Conservation (phyloP, 2,888 invertebrate genomes). For the Esperia sulphurella region DNA sequence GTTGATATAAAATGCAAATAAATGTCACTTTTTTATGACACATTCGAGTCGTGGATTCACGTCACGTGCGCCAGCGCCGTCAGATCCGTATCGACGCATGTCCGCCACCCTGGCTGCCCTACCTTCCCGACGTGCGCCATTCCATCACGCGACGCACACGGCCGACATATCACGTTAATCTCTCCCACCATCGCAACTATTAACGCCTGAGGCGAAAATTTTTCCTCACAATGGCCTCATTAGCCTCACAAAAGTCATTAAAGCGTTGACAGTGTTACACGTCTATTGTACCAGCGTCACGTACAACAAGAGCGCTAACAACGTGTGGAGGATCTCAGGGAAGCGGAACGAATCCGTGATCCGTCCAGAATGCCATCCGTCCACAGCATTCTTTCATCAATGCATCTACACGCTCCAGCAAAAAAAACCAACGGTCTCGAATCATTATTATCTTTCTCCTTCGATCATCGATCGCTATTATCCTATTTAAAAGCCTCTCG, state of each 20-base stretch:
- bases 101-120: conserved; percentile 36
- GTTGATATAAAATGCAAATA: conserved; percentile 77
- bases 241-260: conserved; percentile 70
- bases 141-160: conserved; percentile 55
- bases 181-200: conserved; percentile 47
- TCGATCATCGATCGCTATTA: conserved; percentile 77
- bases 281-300: conserved; percentile 62
- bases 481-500: conserved; percentile 77
- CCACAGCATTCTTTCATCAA: conserved; percentile 53
- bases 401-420: conserved; percentile 50
- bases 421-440: conserved; percentile 67
- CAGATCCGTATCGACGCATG: conserved; percentile 62
- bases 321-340: conserved; percentile 73
- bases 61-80: conserved; percentile 64
- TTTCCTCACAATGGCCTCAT: conserved; percentile 70
- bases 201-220: conserved; percentile 49
- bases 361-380: conserved; percentile 61
- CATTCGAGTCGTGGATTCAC: conserved; percentile 55
- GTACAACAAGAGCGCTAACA: conserved; percentile 70
- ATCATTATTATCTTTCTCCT: conserved; percentile 76
- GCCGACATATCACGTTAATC: conserved; percentile 50
- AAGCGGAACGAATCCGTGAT: conserved; percentile 72
- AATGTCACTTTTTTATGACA: conserved; percentile 78
- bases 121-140: conserved; percentile 41
- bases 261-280: conserved; percentile 48